A percentile compares a stretch with the other conserved stretches of the same genome.
These are phyloP conservation scores for Lepisosteus oculatus DNA, from an alignment of 2,113 vertebrate genomes.

Conservation along the genomic window DNA sequence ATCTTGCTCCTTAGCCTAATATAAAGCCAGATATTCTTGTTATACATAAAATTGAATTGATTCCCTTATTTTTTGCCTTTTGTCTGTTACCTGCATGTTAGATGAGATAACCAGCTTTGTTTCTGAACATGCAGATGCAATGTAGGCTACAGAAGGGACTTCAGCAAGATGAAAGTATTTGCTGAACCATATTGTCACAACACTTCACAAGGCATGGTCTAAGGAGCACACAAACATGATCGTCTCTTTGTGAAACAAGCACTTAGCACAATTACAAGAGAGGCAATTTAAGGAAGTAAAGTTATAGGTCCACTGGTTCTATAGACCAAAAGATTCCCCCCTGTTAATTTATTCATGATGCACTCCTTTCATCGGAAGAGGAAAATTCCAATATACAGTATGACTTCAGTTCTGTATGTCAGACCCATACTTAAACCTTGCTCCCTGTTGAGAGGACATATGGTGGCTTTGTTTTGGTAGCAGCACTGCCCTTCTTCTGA, in stretches of 20 bases:
- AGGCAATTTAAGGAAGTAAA: neutral
- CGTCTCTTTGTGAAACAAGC: neutral
- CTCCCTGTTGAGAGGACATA: slow-evolving; percentile 66
- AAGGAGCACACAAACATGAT: neutral
- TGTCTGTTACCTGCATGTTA: neutral
- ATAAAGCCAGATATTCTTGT: neutral
- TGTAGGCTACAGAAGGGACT: neutral
- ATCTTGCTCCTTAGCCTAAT: neutral
- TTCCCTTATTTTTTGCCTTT: no score
- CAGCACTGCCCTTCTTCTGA: slow-evolving; percentile 55
- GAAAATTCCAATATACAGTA: slow-evolving; percentile 50
- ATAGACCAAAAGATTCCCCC: slow-evolving; percentile 41
- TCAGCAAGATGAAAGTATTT: neutral
- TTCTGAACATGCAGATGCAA: neutral
- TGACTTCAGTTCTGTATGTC: slow-evolving; percentile 56
- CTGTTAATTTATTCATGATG: slow-evolving; percentile 51
- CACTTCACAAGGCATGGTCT: neutral
- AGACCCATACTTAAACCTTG: slow-evolving; percentile 46
- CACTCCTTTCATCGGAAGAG: slow-evolving; percentile 58
- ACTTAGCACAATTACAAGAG: neutral
- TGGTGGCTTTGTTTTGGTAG: slow-evolving; percentile 58
- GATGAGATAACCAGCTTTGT: neutral
- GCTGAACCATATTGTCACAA: neutral
- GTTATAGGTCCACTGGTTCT: slow-evolving; percentile 44
- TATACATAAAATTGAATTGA: neutral